phyloP scores from a whole-genome alignment of 1,140 invertebrate species.

The Thereuonema tuberculata region DNA sequence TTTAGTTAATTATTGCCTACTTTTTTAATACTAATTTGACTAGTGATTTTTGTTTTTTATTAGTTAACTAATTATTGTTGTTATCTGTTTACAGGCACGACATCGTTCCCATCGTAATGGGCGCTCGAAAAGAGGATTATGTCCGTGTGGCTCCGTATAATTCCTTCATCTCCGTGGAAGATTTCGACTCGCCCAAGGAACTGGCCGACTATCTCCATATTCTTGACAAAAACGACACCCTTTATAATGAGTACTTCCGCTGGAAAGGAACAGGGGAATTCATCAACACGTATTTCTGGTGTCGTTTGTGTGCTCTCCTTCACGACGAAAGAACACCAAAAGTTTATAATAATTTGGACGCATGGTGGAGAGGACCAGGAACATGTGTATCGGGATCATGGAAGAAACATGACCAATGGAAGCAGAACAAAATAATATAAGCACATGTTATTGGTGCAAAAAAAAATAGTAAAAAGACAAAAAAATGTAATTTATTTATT shows the following conservation, averaged over 20 bases:
- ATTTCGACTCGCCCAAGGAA: slow-evolving; percentile 71
- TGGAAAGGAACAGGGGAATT: slow-evolving; percentile 85
- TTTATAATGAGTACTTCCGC: slow-evolving; percentile 86
- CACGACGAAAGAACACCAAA: slow-evolving; percentile 46
- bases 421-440: no score
- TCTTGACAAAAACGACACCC: slow-evolving; percentile 65
- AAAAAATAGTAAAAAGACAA: no score
- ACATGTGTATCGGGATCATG: slow-evolving; percentile 6
- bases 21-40: no score
- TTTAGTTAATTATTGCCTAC: no score
- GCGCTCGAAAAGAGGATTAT: slow-evolving; percentile 80
- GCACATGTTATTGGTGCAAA: no score
- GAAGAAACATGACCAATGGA: no score
- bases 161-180: slow-evolving; percentile 85
- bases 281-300: slow-evolving; percentile 91
- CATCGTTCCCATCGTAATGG: slow-evolving; percentile 88
- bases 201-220: slow-evolving; percentile 71
- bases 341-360: slow-evolving; percentile 40
- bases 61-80: no score
- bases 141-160: slow-evolving; percentile 66
- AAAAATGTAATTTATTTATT: no score
- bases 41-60: no score
- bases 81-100: slow-evolving; percentile 65
- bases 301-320: slow-evolving; percentile 77
- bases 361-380: slow-evolving; percentile 23